These are phyloP conservation scores for Ifrita kowaldi DNA, from an alignment of 2,113 vertebrate species.

Conservation along the genomic window DNA sequence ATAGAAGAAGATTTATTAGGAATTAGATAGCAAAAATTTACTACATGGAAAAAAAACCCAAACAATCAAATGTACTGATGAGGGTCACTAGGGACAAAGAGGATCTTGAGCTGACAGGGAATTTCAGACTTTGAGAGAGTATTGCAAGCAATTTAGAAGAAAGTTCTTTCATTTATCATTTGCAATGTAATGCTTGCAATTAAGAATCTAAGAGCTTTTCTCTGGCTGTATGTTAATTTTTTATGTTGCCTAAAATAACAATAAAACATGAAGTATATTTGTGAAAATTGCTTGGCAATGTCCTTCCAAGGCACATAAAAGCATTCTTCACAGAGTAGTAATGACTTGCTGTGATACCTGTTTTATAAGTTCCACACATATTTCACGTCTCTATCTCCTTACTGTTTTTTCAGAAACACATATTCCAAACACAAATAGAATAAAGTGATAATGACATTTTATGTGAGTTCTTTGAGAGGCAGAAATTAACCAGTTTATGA, in stretches of 20 bases:
- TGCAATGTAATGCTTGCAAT: background rate
- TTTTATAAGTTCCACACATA: background rate
- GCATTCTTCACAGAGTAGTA: background rate
- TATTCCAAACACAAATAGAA: background rate
- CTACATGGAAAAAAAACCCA: background rate
- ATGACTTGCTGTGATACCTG: background rate
- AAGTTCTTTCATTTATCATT: constrained; percentile 2
- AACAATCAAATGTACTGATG: background rate
- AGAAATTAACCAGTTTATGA: background rate
- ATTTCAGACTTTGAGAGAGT: background rate
- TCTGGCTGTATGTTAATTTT: constrained; percentile 6
- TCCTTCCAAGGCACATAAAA: constrained; percentile 32
- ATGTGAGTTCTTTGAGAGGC: background rate
- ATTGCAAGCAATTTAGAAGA: background rate
- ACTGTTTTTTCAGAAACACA: background rate
- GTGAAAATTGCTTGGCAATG: constrained; percentile 19
- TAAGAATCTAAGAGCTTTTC: constrained; percentile 18
- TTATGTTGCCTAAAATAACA: constrained; percentile 44
- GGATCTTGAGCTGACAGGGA: background rate
- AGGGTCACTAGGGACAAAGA: background rate
- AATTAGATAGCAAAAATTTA: background rate
- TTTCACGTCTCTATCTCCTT: background rate
- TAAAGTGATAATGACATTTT: background rate
- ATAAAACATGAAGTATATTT: background rate
- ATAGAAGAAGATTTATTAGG: constrained; percentile 3